Evolutionary conservation across 2,113 vertebrate genomes (phyloP), one percentile per base, ranked within the genome.

Genomic region (Nibea coibor): DNA sequence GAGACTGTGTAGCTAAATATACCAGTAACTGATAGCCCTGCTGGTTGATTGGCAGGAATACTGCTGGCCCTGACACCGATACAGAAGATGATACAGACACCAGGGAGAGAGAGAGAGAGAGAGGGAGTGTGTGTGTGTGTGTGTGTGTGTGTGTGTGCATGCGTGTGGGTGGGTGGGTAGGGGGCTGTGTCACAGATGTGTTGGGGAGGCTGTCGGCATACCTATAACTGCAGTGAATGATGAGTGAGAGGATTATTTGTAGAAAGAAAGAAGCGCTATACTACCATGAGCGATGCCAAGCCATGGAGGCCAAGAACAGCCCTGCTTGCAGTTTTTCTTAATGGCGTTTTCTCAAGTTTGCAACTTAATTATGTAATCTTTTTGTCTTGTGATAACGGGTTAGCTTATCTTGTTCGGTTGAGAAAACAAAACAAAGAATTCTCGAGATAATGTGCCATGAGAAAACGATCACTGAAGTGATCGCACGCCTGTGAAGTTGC

Each of bases 1-100:
- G 69, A 74, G 62, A 87, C 73, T 56, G 10, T 82, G 78, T 4
- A 58, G 83, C 83, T 91, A 90, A 91, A 91, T 88, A 85, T 91
- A 69, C 61, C 67, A 59, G 75, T 87, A 87, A 88, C 70, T 83
- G 86, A 90, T 88, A 87, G 47, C 57, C 51, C 74, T 63, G 59
- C 75, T 88, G 80, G 72, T 69, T 74, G 61, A 83, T 24, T 10
- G 63, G 64, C 28, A 84, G 66, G 61, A 76, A 79, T 62, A 75
- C 61, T 50, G 79, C 35, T 84, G 72, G 39, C 20, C 57, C 68
- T 78, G 72, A 77, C 64, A 72, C 68, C 59, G 82, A 87, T 73
- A 74, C 43, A 73, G 61, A 78, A 57, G 61, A 78, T 74, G 64
- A 79, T 59, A 72, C 53, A 82, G 69, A 50, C 26, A 75, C 28